Percentiles rank a stretch among this genome's conserved stretches.
Conservation (phyloP, 2,797 vertebrate species). For the Sebastes dallii region DNA sequence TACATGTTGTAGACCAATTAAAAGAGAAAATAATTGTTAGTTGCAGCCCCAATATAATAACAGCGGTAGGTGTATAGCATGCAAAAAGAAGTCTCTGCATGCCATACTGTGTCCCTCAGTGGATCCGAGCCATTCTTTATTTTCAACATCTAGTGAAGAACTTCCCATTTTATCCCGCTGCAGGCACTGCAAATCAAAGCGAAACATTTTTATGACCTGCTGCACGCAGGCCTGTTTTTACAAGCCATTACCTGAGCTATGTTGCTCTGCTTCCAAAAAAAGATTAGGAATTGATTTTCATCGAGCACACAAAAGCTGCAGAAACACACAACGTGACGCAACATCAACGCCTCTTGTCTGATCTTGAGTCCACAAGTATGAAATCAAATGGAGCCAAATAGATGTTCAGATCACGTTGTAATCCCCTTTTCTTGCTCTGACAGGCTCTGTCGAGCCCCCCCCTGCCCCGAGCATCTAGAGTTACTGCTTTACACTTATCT, state of each 20-base stretch:
- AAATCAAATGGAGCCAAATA: slow-evolving; percentile 7
- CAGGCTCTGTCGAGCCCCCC: slow-evolving; percentile 15
- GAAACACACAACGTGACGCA: slow-evolving; percentile 13
- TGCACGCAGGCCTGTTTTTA: slow-evolving; percentile 18
- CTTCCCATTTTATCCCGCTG: background rate
- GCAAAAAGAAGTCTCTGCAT: background rate
- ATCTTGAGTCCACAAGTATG: slow-evolving; percentile 28
- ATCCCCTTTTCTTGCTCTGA: slow-evolving; percentile 29
- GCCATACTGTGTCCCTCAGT: background rate
- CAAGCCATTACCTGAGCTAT: slow-evolving; percentile 4
- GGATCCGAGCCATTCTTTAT: background rate
- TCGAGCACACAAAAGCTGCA: background rate
- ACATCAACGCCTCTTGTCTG: slow-evolving; percentile 24
- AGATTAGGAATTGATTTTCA: background rate
- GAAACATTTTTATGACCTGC: background rate
- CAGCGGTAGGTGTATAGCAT: background rate
- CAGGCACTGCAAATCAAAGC: background rate
- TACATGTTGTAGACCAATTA: background rate
- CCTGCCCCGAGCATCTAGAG: background rate
- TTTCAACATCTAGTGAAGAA: background rate
- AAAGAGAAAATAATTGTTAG: background rate
- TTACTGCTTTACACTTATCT: slow-evolving; percentile 22
- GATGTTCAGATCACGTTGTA: background rate
- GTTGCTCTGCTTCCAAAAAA: background rate
- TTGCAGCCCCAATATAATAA: background rate